Percentiles rank a stretch among this genome's conserved stretches.
phyloP scores from a whole-genome alignment of 2,888 invertebrate genomes.

The Orthosia gracilis region DNA sequence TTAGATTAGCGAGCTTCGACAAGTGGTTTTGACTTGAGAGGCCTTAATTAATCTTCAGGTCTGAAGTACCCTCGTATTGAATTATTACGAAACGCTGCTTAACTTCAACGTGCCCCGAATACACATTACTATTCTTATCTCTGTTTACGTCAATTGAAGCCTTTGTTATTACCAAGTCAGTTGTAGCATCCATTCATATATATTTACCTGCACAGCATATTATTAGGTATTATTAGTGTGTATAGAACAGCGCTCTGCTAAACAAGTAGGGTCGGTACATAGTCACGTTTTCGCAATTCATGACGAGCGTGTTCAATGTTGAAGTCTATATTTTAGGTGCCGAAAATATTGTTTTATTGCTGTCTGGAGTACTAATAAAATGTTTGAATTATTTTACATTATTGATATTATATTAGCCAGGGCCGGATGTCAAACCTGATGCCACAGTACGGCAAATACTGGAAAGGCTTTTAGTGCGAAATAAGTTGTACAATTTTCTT shows the following conservation, averaged over 20 bases:
- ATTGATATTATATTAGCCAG: not conserved
- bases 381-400: slow-evolving; percentile 13
- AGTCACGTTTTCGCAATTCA: slow-evolving; percentile 57
- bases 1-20: slow-evolving; percentile 25
- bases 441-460: not conserved
- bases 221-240: slow-evolving; percentile 53
- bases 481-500: too few species aligned
- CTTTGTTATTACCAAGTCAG: slow-evolving; percentile 56
- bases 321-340: slow-evolving; percentile 37
- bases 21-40: slow-evolving; percentile 61
- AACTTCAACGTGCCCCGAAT: slow-evolving; percentile 49
- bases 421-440: too few species aligned
- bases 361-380: slow-evolving; percentile 30
- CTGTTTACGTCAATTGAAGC: slow-evolving; percentile 53
- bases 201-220: slow-evolving; percentile 35
- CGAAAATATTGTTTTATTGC: slow-evolving; percentile 47
- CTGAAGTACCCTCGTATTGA: slow-evolving; percentile 30
- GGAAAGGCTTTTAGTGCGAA: too few species aligned
- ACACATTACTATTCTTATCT: slow-evolving; percentile 51
- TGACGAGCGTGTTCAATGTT: slow-evolving; percentile 28
- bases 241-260: slow-evolving; percentile 23
- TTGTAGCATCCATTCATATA: slow-evolving; percentile 42
- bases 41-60: slow-evolving; percentile 65
- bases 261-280: slow-evolving; percentile 35
- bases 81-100: slow-evolving; percentile 39